Base-by-base conservation (phyloP, 2,888 invertebrate genomes). In the Campaea margaritaria region DNA sequence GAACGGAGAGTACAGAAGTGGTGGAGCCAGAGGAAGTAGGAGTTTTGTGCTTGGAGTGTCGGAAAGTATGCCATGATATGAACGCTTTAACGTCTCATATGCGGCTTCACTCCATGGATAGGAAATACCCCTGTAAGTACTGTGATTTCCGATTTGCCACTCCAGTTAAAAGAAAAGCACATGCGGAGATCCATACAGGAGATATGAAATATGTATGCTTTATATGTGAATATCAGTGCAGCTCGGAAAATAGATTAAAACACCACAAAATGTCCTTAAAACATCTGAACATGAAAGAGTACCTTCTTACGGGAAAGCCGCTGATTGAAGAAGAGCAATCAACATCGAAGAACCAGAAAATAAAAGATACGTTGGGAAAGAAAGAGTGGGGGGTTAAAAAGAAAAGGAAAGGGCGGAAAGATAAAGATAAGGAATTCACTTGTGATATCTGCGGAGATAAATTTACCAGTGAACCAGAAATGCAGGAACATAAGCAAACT, bases 151-250 rank as follows among this genome's bases (percentile, higher is more conserved):
- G 92, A 3, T 92, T 92, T 59, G 86, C 91, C 0, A 89, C 89
- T 0, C 82, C 82, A 0, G 89, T 90, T 39, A 91, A 91, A 43
- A 71, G 89, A 4, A 90, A 87, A 73, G 64, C 78, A 0, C 92
- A 92, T 47, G 74, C 86, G 0, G 89, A 89, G 67, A 76, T 92
- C 11, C 92, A 92, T 31, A 91, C 91, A 0, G 92, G 92, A 0
- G 90, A 89, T 56, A 89, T 91, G 89, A 91, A 89, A 66, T 92
- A 84, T 49, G 91, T 92, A 0, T 92, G 92, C 59, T 92, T 92
- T 41, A 91, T 92, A 16, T 92, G 92, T 51, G 91, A 92, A 68
- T 91, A 92, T 57, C 87, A 87, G 48, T 91, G 92, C 60, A 91
- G 86, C 47, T 91, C 92, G 0, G 89, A 87, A 61, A 90, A 91